These are phyloP conservation scores for Glareola pratincola DNA, from an alignment of 2,113 vertebrate genomes.

Conservation along the genomic window DNA sequence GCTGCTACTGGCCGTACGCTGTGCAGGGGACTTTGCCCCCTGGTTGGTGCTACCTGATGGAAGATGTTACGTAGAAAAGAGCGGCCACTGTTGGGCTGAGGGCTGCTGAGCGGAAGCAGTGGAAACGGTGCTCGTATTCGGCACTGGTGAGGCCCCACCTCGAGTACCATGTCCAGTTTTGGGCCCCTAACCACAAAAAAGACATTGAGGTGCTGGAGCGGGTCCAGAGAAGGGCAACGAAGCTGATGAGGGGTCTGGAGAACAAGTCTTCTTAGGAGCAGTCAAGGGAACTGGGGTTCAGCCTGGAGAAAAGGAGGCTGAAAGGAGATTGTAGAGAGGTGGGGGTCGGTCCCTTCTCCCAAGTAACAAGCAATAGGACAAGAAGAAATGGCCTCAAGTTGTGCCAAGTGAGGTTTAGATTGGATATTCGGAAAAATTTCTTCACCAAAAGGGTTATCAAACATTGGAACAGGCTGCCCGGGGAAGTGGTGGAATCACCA, in stretches of 20 bases:
- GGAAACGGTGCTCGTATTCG: not conserved
- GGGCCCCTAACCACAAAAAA: too few species aligned
- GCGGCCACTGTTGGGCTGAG: not conserved
- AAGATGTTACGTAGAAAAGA: not conserved
- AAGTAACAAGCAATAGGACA: not conserved
- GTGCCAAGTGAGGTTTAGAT: too few species aligned
- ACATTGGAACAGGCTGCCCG: not conserved
- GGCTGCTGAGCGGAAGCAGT: not conserved
- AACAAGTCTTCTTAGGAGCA: too few species aligned
- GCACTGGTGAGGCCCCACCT: too few species aligned
- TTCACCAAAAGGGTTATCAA: not conserved
- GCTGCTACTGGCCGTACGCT: fast-evolving
- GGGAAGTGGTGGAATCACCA: not conserved
- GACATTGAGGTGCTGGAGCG: too few species aligned
- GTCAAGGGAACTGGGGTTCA: too few species aligned
- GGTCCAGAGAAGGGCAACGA: too few species aligned
- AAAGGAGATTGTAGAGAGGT: not conserved
- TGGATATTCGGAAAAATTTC: not conserved
- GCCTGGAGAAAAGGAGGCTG: too few species aligned
- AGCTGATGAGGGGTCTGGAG: too few species aligned
- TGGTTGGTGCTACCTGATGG: fast-evolving
- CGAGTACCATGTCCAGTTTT: too few species aligned
- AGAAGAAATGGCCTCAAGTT: not conserved
- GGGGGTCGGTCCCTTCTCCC: too few species aligned
- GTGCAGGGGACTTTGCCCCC: too few species aligned